Percentiles rank a stretch among this genome's conserved stretches.
Conservation (phyloP, 2,797 vertebrate genomes). For the Mionectes olivaceus region DNA sequence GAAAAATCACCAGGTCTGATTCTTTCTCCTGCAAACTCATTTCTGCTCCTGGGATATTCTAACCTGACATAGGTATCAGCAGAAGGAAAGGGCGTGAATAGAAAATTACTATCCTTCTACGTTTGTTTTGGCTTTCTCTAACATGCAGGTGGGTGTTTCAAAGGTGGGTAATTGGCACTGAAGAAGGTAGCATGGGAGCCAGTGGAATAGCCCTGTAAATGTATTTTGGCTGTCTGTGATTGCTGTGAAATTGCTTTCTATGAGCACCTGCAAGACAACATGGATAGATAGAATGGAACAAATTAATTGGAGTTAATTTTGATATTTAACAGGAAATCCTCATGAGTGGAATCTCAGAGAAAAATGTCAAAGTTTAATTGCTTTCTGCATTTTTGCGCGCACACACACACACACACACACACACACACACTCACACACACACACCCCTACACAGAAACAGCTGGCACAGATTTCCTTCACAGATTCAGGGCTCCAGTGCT, state of each 20-base stretch:
- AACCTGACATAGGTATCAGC: not conserved
- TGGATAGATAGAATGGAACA: not conserved
- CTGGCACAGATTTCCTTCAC: not conserved
- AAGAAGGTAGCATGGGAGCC: not conserved
- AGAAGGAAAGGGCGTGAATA: not conserved
- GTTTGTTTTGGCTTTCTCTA: not conserved
- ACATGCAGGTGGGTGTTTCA: not conserved
- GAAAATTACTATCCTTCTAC: not conserved
- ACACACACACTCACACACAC: not conserved
- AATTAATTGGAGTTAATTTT: slow-evolving; percentile 19
- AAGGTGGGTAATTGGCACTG: not conserved
- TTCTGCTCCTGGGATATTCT: not conserved
- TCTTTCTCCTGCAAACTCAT: not conserved
- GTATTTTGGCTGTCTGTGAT: not conserved
- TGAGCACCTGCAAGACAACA: not conserved
- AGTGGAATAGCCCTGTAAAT: not conserved
- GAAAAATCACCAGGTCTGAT: not conserved
- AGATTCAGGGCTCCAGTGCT: not conserved
- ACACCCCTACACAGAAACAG: not conserved
- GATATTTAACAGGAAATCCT: not conserved
- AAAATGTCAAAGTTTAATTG: slow-evolving; percentile 29
- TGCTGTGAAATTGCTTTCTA: not conserved
- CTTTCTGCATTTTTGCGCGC: slow-evolving; percentile 12
- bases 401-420: not conserved
- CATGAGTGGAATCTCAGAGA: not conserved